Base-by-base conservation (phyloP, 2,888 invertebrate genomes). In the Molorchus minor region DNA sequence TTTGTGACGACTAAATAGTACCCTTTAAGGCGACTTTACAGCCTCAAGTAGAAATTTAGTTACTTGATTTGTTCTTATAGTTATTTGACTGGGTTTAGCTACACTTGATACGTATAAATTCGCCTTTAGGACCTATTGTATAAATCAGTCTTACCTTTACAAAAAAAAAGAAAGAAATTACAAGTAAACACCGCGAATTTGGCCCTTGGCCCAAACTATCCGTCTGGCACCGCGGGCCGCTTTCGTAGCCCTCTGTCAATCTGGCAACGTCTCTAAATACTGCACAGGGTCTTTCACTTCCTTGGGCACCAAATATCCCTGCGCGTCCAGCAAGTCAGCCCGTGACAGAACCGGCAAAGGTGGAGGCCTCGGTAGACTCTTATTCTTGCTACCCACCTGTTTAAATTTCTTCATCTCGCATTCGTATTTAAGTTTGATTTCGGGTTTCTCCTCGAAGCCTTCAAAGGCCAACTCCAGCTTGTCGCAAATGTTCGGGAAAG, bases 401-500 rank as follows among this genome's bases (percentile, higher is more conserved):
- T 52, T 63, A 7, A 60, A 53, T 35, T 61, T 49, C 52, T 71
- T 70, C 40, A 58, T 62, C 47, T 73, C 75, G 51, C 70, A 67
- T 21, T 63, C 70, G 41, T 64, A 68, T 38, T 65, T 68, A 13
- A 67, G 52, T 20, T 58, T 67, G 17, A 56, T 43, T 3, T 52
- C 46, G 10, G 52, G 17, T n/a, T 49, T 61, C 29, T 62, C 62
- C 15, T 57, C 51, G 51, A 66, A 67, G 25, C 65, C 64, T 36
- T 74, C 72, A 29, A 64, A 41, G 62, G 78, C 79, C 33, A 84
- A 84, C 59, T 87, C 86, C 56, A 91, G 79, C 70, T 86, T 87
- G 25, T 85, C 84, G 76, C 87, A 85, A 67, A 93, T 89, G 64
- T 89, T 88, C 17, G 86, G 80, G 75, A 94, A 94, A 13, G 84